Percentiles rank a stretch among this genome's conserved stretches.
phyloP scores from a whole-genome alignment of 2,888 invertebrate genomes.

The Elysia crispata region DNA sequence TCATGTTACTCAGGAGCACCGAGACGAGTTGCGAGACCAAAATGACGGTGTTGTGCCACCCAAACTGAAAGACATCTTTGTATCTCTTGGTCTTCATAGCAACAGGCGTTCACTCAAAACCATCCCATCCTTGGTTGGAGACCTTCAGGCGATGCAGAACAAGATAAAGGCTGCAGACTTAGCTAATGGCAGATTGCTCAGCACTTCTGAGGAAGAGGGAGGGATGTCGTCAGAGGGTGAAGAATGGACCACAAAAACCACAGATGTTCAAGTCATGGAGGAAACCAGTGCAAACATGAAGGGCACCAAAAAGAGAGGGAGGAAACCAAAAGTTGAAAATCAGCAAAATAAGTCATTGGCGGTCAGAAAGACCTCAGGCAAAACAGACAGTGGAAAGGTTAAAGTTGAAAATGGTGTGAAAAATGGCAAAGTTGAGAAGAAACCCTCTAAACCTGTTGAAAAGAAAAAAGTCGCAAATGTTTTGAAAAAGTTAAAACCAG shows the following conservation, averaged over 20 bases:
- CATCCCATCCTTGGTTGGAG: slow-evolving; percentile 37
- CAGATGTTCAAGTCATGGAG: no score
- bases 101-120: slow-evolving; percentile 44
- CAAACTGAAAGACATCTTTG: slow-evolving; percentile 44
- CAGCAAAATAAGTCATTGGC: no score
- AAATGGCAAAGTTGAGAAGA: background rate
- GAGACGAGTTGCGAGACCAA: slow-evolving; percentile 43
- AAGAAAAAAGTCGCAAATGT: background rate
- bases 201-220: slow-evolving; percentile 37
- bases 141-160: slow-evolving; percentile 18
- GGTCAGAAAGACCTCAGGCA: background rate
- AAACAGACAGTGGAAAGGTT: slow-evolving; percentile 7
- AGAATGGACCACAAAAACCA: no score
- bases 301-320: no score
- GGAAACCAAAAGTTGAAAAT: no score
- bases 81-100: slow-evolving; percentile 44
- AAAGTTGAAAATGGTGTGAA: slow-evolving; percentile 24
- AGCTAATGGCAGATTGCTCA: slow-evolving; percentile 37
- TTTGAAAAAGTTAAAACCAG: slow-evolving; percentile 10
- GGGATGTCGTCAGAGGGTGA: no score
- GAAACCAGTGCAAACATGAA: no score
- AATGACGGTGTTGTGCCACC: slow-evolving; percentile 44
- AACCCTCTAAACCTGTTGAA: background rate
- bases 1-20: slow-evolving; percentile 40
- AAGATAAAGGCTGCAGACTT: slow-evolving; percentile 27